Percentiles rank a stretch among this genome's conserved stretches.
Evolutionary conservation across 2,797 vertebrate genomes (phyloP).

Genomic region (Myotis vivesi): DNA sequence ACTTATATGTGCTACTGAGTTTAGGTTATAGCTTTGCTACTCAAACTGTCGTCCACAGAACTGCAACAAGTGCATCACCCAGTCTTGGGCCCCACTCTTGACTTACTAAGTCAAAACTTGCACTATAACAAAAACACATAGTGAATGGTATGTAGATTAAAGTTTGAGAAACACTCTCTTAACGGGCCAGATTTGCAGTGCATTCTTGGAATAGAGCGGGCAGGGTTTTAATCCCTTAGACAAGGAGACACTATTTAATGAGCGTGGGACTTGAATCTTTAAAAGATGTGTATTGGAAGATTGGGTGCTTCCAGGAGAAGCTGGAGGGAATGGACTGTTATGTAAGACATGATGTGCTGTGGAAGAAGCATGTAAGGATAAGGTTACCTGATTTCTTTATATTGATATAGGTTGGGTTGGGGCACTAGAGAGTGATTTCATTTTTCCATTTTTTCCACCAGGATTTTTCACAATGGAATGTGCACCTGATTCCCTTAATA

Average conservation of each 20-base stretch:
- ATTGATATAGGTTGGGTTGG: neutral
- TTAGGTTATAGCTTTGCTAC: neutral
- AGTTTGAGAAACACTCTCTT: neutral
- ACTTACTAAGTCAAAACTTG: neutral
- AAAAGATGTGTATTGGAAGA: neutral
- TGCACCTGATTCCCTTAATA: neutral
- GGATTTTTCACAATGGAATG: neutral
- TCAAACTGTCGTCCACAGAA: neutral
- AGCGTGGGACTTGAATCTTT: neutral
- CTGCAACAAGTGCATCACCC: neutral
- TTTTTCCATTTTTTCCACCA: neutral
- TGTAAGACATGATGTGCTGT: neutral
- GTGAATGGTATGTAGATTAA: neutral
- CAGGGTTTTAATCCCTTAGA: neutral
- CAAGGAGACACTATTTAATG: neutral
- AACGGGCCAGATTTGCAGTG: neutral
- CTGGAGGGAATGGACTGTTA: neutral
- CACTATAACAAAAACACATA: neutral
- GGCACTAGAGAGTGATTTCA: neutral
- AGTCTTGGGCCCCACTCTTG: neutral
- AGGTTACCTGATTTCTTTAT: neutral
- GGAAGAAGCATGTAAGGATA: neutral
- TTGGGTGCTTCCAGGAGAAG: neutral
- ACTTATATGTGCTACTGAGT: neutral
- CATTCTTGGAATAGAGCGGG: neutral